Evolutionary conservation across 2,113 vertebrate species (phyloP).

Genomic region (Crocuta crocuta): DNA sequence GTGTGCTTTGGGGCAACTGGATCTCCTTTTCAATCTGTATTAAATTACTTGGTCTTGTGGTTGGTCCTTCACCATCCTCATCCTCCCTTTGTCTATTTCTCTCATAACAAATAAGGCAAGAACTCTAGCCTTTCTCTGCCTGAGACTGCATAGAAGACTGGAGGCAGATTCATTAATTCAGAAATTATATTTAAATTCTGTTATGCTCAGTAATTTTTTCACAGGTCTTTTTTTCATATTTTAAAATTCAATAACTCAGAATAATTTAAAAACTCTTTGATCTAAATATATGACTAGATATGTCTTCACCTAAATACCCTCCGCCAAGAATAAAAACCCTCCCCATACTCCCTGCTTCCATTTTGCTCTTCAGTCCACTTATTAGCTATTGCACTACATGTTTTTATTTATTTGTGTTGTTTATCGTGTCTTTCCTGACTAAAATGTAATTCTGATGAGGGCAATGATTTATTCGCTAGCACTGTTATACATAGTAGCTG

Average conservation of each 20-base stretch:
- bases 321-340: background rate
- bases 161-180: background rate
- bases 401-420: background rate
- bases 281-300: background rate
- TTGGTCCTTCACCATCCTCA: background rate
- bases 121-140: background rate
- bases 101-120: background rate
- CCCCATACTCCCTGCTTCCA: accelerated
- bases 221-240: background rate
- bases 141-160: background rate
- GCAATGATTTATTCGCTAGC: background rate
- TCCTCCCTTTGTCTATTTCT: background rate
- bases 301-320: background rate
- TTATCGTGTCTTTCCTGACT: background rate
- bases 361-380: background rate
- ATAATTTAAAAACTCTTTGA: background rate
- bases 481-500: background rate
- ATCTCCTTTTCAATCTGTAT: background rate
- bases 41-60: background rate
- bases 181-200: background rate
- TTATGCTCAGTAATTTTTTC: background rate
- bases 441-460: background rate
- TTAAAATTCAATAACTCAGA: background rate
- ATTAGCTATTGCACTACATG: background rate
- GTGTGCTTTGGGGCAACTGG: background rate